A percentile compares a stretch with the other conserved stretches of the same genome.
Conservation (phyloP, 2,797 vertebrate species). For the Catamblyrhynchus diadema region DNA sequence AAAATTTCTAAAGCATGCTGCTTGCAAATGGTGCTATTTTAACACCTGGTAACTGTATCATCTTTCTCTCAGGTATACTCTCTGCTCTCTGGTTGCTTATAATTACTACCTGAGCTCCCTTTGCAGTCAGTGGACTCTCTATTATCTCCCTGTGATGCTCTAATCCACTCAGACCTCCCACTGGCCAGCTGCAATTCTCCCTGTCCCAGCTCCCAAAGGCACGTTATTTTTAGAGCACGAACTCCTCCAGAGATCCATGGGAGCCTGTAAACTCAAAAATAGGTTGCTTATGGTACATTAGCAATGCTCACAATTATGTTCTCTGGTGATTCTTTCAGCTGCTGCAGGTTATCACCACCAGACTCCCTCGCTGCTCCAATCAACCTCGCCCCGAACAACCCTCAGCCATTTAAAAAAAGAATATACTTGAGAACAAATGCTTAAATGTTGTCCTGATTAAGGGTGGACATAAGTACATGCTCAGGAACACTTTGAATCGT, state of each 20-base stretch:
- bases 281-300: conserved; percentile 34
- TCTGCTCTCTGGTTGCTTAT: background rate
- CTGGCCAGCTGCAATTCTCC: background rate
- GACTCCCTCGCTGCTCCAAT: background rate
- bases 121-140: background rate
- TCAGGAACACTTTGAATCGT: background rate
- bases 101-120: conserved; percentile 10
- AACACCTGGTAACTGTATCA: background rate
- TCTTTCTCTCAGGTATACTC: background rate
- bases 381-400: background rate
- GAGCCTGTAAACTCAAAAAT: conserved; percentile 56
- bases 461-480: background rate
- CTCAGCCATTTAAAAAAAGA: background rate
- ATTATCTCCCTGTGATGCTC: conserved; percentile 15
- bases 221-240: conserved; percentile 22
- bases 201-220: background rate
- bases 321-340: conserved; percentile 44
- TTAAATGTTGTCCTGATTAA: background rate
- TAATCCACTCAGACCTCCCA: conserved; percentile 24
- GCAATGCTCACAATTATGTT: conserved; percentile 31
- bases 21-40: conserved; percentile 1
- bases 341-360: conserved; percentile 10
- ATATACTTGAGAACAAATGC: background rate
- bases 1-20: background rate
- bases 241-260: conserved; percentile 48